Base-by-base conservation (phyloP, 2,113 vertebrate species). In the Acrocephalus arundinaceus region DNA sequence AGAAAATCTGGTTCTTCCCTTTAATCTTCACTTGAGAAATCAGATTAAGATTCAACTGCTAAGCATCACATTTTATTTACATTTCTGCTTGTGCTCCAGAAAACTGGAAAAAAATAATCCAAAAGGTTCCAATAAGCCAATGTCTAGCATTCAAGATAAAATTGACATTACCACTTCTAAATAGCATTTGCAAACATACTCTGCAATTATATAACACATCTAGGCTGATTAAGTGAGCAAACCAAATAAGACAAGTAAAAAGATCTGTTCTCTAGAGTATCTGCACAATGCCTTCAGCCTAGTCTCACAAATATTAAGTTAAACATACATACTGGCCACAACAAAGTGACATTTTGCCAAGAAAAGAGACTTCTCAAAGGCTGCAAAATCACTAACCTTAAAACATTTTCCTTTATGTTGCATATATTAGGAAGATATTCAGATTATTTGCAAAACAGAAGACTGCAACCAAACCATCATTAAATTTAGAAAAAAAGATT, bases 21-120 rank as follows among this genome's bases (percentile, higher is more conserved):
- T 91, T 82, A 96, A 89, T 89, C 93, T 92, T 90, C 61, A 92
- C 52, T 55, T 83, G 62, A 67, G 68, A 90, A 89, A 96, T 79
- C 92, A 95, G 77, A 90, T 93, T 88, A 95, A 85, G 70, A 83
- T 43, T 51, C 51, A 93, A 71, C 74, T 89, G 27, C 30, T 94
- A 95, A 63, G 86, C 46, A 45, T 21, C n/a, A 62, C 0, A 0
- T 90, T 94, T 89, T 90, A 87, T 67, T 93, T 92, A 84, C 68
- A 52, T 84, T 89, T 90, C 76, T 87, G 45, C 15, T 67, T 31
- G 5, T 22, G n/a, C 24, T 77, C 30, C 78, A 74, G 51, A 74
- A 89, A 63, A 63, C 24, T 12, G 20, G 20, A 4, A 7, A 35
- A 85, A 81, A 71, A 66, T 1, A 51, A 28, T 6, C 28, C 19